Evolutionary conservation across 2,113 vertebrate species (phyloP).

Genomic region (Aptenodytes patagonicus): DNA sequence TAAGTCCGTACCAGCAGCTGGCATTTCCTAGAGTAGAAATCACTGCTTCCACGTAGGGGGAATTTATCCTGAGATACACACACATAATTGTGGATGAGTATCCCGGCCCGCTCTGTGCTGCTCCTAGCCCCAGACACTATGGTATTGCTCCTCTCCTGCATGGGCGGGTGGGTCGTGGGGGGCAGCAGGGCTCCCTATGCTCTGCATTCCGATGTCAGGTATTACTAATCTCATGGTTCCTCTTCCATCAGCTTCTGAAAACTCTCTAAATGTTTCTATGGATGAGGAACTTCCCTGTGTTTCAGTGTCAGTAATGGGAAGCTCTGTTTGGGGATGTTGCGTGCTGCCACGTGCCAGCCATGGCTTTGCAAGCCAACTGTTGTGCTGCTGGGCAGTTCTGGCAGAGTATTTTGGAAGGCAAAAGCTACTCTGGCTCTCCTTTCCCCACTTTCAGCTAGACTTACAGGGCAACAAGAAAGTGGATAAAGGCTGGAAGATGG

Average conservation of each 20-base stretch:
- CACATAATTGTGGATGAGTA: not conserved
- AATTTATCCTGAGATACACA: not conserved
- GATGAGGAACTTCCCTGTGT: not conserved
- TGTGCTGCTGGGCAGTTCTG: not conserved
- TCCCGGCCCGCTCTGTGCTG: too few species aligned
- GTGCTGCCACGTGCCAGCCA: rapidly evolving
- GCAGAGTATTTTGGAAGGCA: not conserved
- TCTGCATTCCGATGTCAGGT: not conserved
- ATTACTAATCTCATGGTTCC: not conserved
- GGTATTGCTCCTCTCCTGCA: not conserved
- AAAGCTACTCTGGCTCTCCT: not conserved
- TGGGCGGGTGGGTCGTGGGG: not conserved
- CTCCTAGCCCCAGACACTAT: not conserved
- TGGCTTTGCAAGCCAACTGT: not conserved
- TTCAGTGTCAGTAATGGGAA: not conserved
- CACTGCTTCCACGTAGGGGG: not conserved
- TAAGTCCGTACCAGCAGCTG: not conserved
- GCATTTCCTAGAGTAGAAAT: not conserved
- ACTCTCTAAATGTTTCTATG: not conserved
- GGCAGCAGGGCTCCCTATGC: not conserved
- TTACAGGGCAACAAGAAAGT: not conserved
- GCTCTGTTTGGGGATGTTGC: not conserved
- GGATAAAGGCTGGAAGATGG: not conserved
- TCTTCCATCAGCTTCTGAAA: not conserved
- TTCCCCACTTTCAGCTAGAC: not conserved